Evolutionary conservation across 2,113 vertebrate genomes (phyloP).

Genomic region (Pungitius pungitius): DNA sequence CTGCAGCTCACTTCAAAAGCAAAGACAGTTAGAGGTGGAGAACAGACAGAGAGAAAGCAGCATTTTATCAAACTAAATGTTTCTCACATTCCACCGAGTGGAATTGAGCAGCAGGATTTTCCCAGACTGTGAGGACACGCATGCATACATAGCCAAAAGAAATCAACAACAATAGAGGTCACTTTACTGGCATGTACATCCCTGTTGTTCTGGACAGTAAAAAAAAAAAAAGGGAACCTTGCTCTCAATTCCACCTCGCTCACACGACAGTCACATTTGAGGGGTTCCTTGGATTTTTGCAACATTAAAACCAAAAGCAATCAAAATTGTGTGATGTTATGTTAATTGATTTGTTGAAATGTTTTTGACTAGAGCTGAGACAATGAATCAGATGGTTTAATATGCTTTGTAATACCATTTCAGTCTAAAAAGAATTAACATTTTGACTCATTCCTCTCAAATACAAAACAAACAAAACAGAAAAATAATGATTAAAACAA

Average conservation of each 20-base stretch:
- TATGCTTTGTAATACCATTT: background rate
- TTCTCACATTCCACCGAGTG: conserved; percentile 24
- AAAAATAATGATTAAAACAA: conserved; percentile 7
- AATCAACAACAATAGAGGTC: too few species aligned
- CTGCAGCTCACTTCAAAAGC: conserved; percentile 54
- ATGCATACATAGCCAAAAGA: too few species aligned
- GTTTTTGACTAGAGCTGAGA: background rate
- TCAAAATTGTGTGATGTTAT: background rate
- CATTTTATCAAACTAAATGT: conserved; percentile 37
- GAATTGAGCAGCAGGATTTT: conserved; percentile 27
- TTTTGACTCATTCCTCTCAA: background rate
- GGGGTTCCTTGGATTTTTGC: background rate
- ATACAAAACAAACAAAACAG: background rate
- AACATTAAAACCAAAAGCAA: background rate
- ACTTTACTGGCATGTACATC: too few species aligned
- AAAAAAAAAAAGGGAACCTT: too few species aligned
- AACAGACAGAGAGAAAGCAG: conserved; percentile 14
- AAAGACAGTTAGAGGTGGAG: conserved; percentile 58
- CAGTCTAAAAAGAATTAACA: background rate
- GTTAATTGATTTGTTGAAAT: background rate
- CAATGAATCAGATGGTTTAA: background rate
- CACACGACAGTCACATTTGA: background rate
- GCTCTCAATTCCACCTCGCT: too few species aligned
- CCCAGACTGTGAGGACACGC: conserved; percentile 1
- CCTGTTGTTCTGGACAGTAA: too few species aligned